Percentiles rank a stretch among this genome's conserved stretches.
Conservation (phyloP, 2,888 invertebrate genomes). For the Acrocera orbiculus region DNA sequence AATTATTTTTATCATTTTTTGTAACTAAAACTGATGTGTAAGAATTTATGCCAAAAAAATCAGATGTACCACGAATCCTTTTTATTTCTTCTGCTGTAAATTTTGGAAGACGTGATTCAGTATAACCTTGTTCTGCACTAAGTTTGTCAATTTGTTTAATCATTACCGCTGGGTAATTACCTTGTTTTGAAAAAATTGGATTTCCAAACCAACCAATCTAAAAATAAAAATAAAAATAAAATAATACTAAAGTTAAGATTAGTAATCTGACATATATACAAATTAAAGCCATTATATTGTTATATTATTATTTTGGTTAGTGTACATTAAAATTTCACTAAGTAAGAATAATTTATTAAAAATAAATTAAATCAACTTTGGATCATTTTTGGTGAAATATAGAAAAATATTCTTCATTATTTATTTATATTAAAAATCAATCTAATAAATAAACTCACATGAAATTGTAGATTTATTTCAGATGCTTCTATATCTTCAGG, state of each 20-base stretch:
- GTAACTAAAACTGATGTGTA: slow-evolving; percentile 41
- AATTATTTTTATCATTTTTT: slow-evolving; percentile 29
- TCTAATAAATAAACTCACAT: too few relatives aligned
- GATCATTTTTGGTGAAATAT: too few relatives aligned
- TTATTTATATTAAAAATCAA: too few relatives aligned
- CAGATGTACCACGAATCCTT: slow-evolving; percentile 41
- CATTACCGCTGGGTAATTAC: slow-evolving; percentile 51
- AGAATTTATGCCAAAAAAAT: slow-evolving; percentile 58
- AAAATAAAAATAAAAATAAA: slow-evolving; percentile 13
- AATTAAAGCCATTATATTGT: too few relatives aligned
- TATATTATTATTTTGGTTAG: too few relatives aligned
- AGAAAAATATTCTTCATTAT: too few relatives aligned
- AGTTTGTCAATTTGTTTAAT: slow-evolving; percentile 37
- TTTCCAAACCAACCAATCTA: slow-evolving; percentile 49
- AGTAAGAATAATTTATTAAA: too few relatives aligned
- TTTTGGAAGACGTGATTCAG: slow-evolving; percentile 41
- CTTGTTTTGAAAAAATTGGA: slow-evolving; percentile 42
- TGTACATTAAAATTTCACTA: too few relatives aligned
- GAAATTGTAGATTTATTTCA: slow-evolving; percentile 41
- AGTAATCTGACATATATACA: too few relatives aligned
- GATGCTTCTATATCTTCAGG: slow-evolving; percentile 40
- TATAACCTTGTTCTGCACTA: slow-evolving; percentile 40
- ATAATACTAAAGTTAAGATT: too few relatives aligned
- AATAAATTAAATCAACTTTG: too few relatives aligned
- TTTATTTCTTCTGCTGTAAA: slow-evolving; percentile 42